Evolutionary conservation across 2,888 invertebrate species (phyloP), one percentile per base, ranked within the genome.

Genomic region (Achlya flavicornis): DNA sequence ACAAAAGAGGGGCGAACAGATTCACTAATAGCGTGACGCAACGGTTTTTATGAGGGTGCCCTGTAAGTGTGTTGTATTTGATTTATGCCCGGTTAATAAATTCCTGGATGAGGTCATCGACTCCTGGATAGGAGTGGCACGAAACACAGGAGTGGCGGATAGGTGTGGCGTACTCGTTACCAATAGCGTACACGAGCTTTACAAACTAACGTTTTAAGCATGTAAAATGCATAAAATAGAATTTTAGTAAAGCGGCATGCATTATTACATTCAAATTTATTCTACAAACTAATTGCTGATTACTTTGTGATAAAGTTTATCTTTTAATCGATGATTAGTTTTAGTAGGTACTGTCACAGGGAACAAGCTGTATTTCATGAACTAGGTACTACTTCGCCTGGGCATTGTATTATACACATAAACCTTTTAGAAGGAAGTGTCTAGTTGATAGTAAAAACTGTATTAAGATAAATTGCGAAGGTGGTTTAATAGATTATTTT

Each of bases 71-170:
- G 80, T 75, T 80, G 80, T 57, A 75, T 77, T 81, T 83, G 84
- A 85, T 85, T 85, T 84, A 84, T 81, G 76, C 66, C 63, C 66
- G 70, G 86, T 89, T 90, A 90, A 91, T 91, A 91, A 89, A 89
- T 89, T 88, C 79, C 84, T 77, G 78, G 75, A 69, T 65, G 80
- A 77, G 88, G 88, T 86, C 84, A 77, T 76, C 70, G 87, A 74
- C 86, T 75, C 80, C 66, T 53, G 19, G n/a, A 19, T 53, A 74
- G 79, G 84, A 67, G 81, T 72, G 82, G 84, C 76, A 69, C 68
- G 53, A 76, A 80, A 80, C 76, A 74, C 70, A 78, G 86, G 85
- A 78, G 85, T 76, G 86, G 76, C 73, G 63, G 69, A 64, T 72
- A 82, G 87, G 87, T 79, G 88, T 68, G 86, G 80, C 79, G 62